These are phyloP conservation scores for Lasioglossum marginatum DNA, from an alignment of 2,888 invertebrate genomes.

Conservation along the genomic window DNA sequence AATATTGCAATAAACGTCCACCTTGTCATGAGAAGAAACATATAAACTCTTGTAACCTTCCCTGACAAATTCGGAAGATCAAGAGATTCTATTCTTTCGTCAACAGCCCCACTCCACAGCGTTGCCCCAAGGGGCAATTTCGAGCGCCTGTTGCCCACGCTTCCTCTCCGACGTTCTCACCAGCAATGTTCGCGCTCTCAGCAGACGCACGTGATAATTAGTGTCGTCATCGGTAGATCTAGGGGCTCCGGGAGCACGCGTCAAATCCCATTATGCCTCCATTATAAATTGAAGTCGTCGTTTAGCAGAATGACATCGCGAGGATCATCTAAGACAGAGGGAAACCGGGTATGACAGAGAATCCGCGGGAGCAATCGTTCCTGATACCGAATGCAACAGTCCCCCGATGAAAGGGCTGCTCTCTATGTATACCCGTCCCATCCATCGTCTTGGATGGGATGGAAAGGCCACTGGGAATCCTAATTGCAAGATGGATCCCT, in stretches of 20 bases:
- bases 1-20: background rate
- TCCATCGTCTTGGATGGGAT: slow-evolving; percentile 32
- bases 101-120: background rate
- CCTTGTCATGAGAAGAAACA: background rate
- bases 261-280: slow-evolving; percentile 45
- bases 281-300: slow-evolving; percentile 64
- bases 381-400: slow-evolving; percentile 63
- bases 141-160: background rate
- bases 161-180: background rate
- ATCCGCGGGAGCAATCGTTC: slow-evolving; percentile 61
- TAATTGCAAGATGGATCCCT: slow-evolving; percentile 57
- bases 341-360: slow-evolving; percentile 2
- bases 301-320: slow-evolving; percentile 27
- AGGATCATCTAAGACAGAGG: slow-evolving; percentile 27
- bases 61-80: background rate
- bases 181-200: background rate
- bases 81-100: background rate
- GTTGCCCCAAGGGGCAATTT: background rate
- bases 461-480: slow-evolving; percentile 53
- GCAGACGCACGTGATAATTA: slow-evolving; percentile 31
- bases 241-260: slow-evolving; percentile 5
- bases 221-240: slow-evolving; percentile 39
- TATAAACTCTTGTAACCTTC: background rate
- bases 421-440: background rate
- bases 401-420: slow-evolving; percentile 47